Percentiles rank a stretch among this genome's conserved stretches.
Evolutionary conservation across 30 jellyfish, hydroid and myxozoan species (phyloP).

Genomic region (Clytia hemisphaerica): DNA sequence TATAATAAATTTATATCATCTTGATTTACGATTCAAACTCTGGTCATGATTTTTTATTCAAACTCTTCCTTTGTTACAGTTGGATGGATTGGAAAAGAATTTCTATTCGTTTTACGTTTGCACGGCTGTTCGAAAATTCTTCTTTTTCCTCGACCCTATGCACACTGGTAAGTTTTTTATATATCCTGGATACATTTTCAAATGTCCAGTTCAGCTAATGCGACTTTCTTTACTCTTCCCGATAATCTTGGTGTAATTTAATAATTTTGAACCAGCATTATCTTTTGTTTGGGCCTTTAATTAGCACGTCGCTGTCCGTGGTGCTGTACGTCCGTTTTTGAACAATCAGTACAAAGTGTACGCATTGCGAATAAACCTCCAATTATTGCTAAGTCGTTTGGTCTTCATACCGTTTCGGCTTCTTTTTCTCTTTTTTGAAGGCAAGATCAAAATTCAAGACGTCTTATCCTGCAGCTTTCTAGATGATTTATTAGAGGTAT

Average conservation of each 20-base stretch:
- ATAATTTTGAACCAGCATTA: neutral
- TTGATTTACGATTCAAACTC: too few species aligned
- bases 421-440: too few species aligned
- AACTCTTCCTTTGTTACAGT: constrained; percentile 23
- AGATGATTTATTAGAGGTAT: constrained; percentile 86
- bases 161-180: constrained; percentile 44
- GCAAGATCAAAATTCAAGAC: constrained; percentile 91
- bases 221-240: neutral
- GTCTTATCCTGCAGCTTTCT: constrained; percentile 89
- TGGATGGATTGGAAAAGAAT: constrained; percentile 96
- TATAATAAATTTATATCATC: too few species aligned
- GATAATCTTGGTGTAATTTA: neutral
- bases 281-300: neutral
- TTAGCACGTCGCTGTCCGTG: too few species aligned
- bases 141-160: constrained; percentile 96
- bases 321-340: too few species aligned
- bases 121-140: constrained; percentile 97
- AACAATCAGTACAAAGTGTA: too few species aligned
- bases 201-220: too few species aligned
- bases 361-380: too few species aligned
- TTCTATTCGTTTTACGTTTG: constrained; percentile 95
- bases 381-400: too few species aligned
- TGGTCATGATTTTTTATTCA: too few species aligned
- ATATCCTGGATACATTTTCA: neutral
- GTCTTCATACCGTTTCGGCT: too few species aligned